Evolutionary conservation across 1,140 invertebrate species (phyloP), one percentile per base, ranked within the genome.

Genomic region (Luehdorfia chinensis): DNA sequence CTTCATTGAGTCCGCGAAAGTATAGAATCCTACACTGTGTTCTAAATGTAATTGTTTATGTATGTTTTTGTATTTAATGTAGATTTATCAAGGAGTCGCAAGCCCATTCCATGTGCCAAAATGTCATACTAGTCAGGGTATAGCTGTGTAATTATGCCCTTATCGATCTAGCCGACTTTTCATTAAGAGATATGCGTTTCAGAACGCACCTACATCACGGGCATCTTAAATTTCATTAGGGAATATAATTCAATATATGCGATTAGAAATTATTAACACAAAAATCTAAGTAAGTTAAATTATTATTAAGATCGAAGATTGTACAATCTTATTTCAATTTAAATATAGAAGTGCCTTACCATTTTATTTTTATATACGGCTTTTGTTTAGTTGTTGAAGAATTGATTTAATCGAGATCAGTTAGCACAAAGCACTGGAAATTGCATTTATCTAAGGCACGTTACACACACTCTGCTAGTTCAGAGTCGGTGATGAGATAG

Each of bases 301-400:
- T 54, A 51, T 59, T 56, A 39, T 63, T 74, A 60, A 69, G 62
- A 61, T 57, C 59, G 48, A 55, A 36, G 49, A 66, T 62, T 63
- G 55, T 63, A 74, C 65, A 66, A 75, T 56, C 56, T 75, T 55
- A 64, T 70, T 79, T 81, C 70, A 74, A 75, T 67, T 75, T 75
- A 65, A 69, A 81, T 74, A 84, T 83, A 79, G 78, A 86, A 84
- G 83, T 86, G 83, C 83, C 83, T 86, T 86, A 86, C 75, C 55
- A 75, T 83, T 81, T 86, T 74, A 75, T 84, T 84, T 86, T 79
- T 72, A 64, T 69, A 75, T 18, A 43, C 25, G 39, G 39, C 54
- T 77, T 64, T 72, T 58, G 55, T 68, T 59, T 59, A 51, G 66
- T 75, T 70, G 45, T 70, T 52, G 56, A 52, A 51, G 13, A 19